A percentile compares a stretch with the other conserved stretches of the same genome.
Evolutionary conservation across 2,797 vertebrate genomes (phyloP).

Genomic region (Anguilla megastoma): DNA sequence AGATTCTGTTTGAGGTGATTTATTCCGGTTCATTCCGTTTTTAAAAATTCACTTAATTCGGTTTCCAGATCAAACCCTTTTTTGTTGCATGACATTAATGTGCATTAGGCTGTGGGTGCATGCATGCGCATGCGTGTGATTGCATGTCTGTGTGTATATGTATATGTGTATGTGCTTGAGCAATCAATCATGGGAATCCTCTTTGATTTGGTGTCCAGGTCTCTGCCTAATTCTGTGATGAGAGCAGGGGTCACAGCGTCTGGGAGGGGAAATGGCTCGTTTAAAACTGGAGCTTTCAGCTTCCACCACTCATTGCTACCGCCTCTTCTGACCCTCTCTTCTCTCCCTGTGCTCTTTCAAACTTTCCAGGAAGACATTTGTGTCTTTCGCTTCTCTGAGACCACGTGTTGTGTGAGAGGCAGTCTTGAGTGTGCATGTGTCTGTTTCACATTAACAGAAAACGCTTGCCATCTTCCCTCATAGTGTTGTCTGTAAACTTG

Average conservation of each 20-base stretch:
- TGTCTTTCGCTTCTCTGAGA: not conserved
- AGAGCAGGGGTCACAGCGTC: not conserved
- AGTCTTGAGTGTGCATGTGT: not conserved
- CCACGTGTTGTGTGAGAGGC: not conserved
- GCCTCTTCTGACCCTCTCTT: not conserved
- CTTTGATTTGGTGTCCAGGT: not conserved
- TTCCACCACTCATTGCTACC: not conserved
- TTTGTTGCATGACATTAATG: conserved; percentile 29
- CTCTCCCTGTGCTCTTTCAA: no score
- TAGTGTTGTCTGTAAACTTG: conserved; percentile 50
- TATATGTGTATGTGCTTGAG: not conserved
- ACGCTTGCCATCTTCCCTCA: not conserved
- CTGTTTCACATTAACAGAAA: no score
- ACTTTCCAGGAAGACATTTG: not conserved
- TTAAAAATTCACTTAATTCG: conserved; percentile 43
- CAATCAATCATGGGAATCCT: not conserved
- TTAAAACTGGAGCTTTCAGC: not conserved
- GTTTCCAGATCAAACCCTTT: conserved; percentile 38
- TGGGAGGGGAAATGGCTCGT: not conserved
- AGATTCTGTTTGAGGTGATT: conserved; percentile 47
- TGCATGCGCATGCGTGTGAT: not conserved
- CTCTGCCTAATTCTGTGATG: not conserved
- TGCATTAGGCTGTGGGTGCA: not conserved
- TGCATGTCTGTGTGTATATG: not conserved
- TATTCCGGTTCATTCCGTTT: conserved; percentile 52